Conservation (phyloP, 2,113 vertebrate genomes). For the Hippolais icterina region DNA sequence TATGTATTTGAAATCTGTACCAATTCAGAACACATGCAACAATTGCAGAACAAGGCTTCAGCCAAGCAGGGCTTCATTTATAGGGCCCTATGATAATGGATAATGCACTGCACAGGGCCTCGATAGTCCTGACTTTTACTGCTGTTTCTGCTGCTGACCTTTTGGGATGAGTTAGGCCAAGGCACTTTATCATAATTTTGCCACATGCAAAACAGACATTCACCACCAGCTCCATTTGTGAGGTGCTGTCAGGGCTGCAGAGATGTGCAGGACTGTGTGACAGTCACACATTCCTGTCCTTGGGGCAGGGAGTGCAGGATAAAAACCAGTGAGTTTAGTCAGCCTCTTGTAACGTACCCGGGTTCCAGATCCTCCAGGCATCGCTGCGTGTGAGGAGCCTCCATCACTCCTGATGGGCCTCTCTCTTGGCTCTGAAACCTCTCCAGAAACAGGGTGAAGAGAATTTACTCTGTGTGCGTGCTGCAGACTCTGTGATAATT, state of each 20-base stretch:
- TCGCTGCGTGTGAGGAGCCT: rapidly evolving
- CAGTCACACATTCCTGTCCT: not conserved
- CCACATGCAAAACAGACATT: not conserved
- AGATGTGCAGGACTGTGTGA: not conserved
- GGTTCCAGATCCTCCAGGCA: not conserved
- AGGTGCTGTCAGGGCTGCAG: not conserved
- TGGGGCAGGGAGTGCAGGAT: not conserved
- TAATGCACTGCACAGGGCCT: not conserved
- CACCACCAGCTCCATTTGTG: not conserved
- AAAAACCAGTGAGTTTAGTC: not conserved
- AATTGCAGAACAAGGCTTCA: not conserved
- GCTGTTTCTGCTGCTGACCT: rapidly evolving
- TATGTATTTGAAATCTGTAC: not conserved
- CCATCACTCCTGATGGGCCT: not conserved
- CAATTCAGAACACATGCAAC: not conserved
- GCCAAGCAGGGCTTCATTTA: not conserved
- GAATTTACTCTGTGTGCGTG: not conserved
- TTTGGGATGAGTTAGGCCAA: not conserved
- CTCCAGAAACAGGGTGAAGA: not conserved
- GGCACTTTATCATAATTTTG: not conserved
- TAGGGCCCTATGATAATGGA: not conserved
- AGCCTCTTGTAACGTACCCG: rapidly evolving
- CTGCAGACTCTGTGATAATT: not conserved
- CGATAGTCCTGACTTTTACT: not conserved
- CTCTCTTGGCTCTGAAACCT: not conserved